Evolutionary conservation across 2,797 vertebrate species (phyloP).

Genomic region (Hozukius guyotensis): DNA sequence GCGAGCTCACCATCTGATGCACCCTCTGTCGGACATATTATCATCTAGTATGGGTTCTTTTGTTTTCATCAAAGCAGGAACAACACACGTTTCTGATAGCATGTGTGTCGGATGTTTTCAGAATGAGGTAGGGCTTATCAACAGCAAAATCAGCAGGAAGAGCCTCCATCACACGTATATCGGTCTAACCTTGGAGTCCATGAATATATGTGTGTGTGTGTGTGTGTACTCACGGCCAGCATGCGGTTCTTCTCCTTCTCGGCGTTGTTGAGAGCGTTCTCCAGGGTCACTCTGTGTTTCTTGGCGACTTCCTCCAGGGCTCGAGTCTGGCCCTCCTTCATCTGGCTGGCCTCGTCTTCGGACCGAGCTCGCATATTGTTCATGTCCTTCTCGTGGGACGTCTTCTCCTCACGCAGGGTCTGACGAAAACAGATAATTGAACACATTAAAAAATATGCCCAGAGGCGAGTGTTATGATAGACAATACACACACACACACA

Average conservation of each 20-base stretch:
- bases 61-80: neutral
- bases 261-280: conserved; percentile 86
- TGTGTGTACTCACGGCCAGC: conserved; percentile 84
- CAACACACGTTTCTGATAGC: neutral
- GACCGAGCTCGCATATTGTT: conserved; percentile 85
- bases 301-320: conserved; percentile 91
- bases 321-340: conserved; percentile 92
- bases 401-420: conserved; percentile 93
- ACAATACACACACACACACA: neutral
- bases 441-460: neutral
- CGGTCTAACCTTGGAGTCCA: neutral
- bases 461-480: neutral
- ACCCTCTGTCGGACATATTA: neutral
- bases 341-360: conserved; percentile 90
- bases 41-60: neutral
- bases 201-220: neutral
- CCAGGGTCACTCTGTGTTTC: conserved; percentile 91
- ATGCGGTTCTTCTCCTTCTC: conserved; percentile 93
- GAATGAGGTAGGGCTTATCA: neutral
- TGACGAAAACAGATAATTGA: conserved; percentile 49
- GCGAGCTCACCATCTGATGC: conserved; percentile 11
- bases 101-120: neutral
- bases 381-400: conserved; percentile 92
- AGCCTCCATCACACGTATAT: neutral
- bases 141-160: neutral